A percentile compares a stretch with the other conserved stretches of the same genome.
Evolutionary conservation across 2,797 vertebrate genomes (phyloP).

Genomic region (Apodemus agrarius): DNA sequence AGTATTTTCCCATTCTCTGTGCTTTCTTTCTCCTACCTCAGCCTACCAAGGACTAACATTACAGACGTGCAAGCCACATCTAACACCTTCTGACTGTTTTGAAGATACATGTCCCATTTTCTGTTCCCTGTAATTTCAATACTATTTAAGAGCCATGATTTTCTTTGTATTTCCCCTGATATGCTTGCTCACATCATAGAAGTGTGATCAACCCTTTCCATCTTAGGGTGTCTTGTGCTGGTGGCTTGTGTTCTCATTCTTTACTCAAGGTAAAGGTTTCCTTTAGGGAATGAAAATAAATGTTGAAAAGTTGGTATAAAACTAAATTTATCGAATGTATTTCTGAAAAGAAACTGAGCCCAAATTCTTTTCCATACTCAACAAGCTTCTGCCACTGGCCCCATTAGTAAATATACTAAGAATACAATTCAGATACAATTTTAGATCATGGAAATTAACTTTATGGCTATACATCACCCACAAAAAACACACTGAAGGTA

Average conservation of each 20-base stretch:
- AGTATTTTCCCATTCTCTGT: not conserved
- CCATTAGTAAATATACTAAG: not conserved
- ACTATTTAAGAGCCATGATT: not conserved
- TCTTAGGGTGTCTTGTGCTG: not conserved
- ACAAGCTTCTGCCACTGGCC: not conserved
- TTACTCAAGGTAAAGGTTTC: not conserved
- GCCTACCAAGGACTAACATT: not conserved
- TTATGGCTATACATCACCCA: not conserved
- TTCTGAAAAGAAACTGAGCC: not conserved
- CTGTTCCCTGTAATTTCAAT: not conserved
- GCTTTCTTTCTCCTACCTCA: not conserved
- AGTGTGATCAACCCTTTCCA: not conserved
- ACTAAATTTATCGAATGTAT: not conserved
- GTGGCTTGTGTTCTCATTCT: not conserved
- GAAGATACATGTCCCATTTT: not conserved
- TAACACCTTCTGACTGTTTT: not conserved
- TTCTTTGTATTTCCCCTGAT: not conserved
- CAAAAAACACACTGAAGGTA: not conserved
- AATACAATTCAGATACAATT: not conserved
- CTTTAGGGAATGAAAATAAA: not conserved
- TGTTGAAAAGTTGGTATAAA: not conserved
- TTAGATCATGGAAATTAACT: not conserved
- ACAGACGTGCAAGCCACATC: not conserved
- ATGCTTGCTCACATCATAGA: not conserved
- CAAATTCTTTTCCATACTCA: not conserved